Conservation (phyloP, 2,888 invertebrate species). For the Ypsolopha scabrella region DNA sequence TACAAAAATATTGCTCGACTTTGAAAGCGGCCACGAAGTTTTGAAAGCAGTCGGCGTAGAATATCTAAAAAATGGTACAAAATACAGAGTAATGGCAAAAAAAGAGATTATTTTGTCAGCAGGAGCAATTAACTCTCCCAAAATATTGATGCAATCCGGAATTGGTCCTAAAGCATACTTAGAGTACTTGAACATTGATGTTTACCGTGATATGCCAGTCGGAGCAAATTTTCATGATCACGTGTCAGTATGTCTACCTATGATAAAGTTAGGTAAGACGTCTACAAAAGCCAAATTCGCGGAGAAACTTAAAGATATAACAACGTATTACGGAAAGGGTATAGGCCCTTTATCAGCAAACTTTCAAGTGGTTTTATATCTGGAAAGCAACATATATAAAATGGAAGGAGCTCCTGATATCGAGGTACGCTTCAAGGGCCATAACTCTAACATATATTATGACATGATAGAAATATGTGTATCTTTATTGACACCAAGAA, state of each 20-base stretch:
- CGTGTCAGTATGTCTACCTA: slow-evolving; percentile 52
- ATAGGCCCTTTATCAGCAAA: slow-evolving; percentile 54
- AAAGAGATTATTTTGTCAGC: slow-evolving; percentile 57
- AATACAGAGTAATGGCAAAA: slow-evolving; percentile 25
- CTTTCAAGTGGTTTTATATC: slow-evolving; percentile 53
- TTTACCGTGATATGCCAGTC: slow-evolving; percentile 45
- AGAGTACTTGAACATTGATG: slow-evolving; percentile 48
- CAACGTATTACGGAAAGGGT: slow-evolving; percentile 49
- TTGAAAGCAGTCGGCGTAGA: slow-evolving; percentile 38
- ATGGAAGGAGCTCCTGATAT: slow-evolving; percentile 52
- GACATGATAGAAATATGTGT: slow-evolving; percentile 53
- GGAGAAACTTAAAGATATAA: slow-evolving; percentile 53
- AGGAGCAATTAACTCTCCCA: slow-evolving; percentile 56
- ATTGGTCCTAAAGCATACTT: slow-evolving; percentile 56
- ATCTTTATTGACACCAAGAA: slow-evolving; percentile 53
- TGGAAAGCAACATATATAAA: slow-evolving; percentile 49
- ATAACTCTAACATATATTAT: slow-evolving; percentile 61
- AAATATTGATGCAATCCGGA: slow-evolving; percentile 57
- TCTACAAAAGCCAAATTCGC: slow-evolving; percentile 42
- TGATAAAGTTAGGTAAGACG: slow-evolving; percentile 45
- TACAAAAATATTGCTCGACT: slow-evolving; percentile 43
- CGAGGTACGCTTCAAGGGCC: slow-evolving; percentile 54
- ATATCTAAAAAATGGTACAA: slow-evolving; percentile 56
- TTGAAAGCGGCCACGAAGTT: slow-evolving; percentile 25
- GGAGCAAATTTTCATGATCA: slow-evolving; percentile 63